Base-by-base conservation (phyloP, 2,797 vertebrate genomes). In the Gymnopithys bicolor region DNA sequence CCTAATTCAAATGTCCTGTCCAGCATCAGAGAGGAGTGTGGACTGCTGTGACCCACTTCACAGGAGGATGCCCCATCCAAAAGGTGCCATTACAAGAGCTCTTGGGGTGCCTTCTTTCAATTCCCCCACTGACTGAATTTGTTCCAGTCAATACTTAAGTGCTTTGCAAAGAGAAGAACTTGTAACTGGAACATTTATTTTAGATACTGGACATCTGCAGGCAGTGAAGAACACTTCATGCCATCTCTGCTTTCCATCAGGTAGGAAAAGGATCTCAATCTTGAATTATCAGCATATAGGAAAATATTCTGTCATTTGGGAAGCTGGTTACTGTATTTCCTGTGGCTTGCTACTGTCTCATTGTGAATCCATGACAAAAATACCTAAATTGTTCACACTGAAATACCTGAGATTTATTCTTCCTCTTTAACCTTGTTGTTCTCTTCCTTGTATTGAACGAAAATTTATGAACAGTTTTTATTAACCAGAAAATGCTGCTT, bases 401-500 rank as follows among this genome's bases (percentile, higher is more conserved):
- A 93, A 94, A 75, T 62, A 81, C 39, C 58, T 92, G n/a, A 18
- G 56, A 84, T 68, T 86, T 96, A 64, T 84, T 95, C 43, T 41
- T 73, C 43, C 53, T 68, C 66, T 85, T 93, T 78, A 92, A 73
- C 63, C 28, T 93, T 62, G 67, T 69, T 67, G 77, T 30, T 2
- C 73, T 81, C 35, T 15, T 93, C 51, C 55, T 17, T 59, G 58
- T 28, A 92, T 86, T 86, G 30, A 87, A 68, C 10, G n/a, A 41
- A 84, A 81, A 81, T 62, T 69, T 94, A 94, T 69, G 58, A 93
- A 79, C 28, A 71, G 68, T 14, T 91, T 94, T 89, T 87, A 79
- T 90, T 66, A 94, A 90, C 23, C 55, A 93, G 56, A 93, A 96
- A 93, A 87, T 41, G 69, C 74, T 62, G 83, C 48, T 91, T 88